These are phyloP conservation scores for Fregetta grallaria DNA, from an alignment of 2,113 vertebrate species.

Conservation along the genomic window DNA sequence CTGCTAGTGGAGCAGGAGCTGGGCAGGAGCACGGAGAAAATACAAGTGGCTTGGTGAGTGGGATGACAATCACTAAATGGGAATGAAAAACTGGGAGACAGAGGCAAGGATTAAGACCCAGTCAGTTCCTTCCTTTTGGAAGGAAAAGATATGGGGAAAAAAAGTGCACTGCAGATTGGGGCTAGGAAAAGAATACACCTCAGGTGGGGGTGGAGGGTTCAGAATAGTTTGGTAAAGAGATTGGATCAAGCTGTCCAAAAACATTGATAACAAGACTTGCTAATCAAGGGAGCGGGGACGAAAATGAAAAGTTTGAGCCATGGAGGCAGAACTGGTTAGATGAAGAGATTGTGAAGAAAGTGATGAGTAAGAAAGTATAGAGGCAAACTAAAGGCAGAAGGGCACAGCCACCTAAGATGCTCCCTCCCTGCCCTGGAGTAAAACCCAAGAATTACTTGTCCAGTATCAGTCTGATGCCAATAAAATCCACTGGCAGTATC, in stretches of 20 bases:
- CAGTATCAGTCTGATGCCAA: background rate
- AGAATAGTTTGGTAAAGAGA: background rate
- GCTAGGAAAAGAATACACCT: background rate
- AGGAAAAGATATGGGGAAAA: background rate
- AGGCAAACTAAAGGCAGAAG: background rate
- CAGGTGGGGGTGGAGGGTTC: background rate
- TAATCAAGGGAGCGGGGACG: background rate
- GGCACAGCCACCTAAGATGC: background rate
- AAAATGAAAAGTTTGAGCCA: background rate
- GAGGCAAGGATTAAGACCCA: background rate
- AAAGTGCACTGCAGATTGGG: too few species aligned
- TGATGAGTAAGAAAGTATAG: background rate
- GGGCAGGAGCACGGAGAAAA: background rate
- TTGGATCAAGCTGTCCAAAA: background rate
- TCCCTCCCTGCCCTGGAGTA: background rate
- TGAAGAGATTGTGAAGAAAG: background rate
- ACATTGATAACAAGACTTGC: background rate
- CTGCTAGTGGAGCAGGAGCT: background rate
- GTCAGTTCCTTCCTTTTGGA: background rate
- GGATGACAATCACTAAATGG: background rate
- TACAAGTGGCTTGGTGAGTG: background rate
- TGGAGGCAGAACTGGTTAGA: background rate
- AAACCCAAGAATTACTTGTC: background rate
- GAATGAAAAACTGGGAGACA: background rate
- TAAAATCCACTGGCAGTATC: background rate